Evolutionary conservation across 2,113 vertebrate genomes (phyloP).

Genomic region (Scytalopus superciliaris): DNA sequence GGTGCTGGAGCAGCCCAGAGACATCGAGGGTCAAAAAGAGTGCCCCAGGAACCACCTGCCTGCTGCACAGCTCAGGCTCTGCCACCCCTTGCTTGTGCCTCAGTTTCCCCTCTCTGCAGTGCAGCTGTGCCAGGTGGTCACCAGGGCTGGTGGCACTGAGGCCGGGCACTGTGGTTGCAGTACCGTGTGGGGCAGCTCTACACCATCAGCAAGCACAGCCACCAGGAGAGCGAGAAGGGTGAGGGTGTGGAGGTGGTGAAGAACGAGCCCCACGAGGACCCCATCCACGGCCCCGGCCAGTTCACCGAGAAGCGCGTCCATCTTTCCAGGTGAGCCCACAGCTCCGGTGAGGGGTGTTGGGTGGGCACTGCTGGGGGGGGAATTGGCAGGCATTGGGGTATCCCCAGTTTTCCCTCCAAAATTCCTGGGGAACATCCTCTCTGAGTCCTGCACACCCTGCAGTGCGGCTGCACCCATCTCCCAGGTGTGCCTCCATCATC

Average conservation of each 20-base stretch:
- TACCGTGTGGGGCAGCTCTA: constrained; percentile 91
- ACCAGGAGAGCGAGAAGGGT: constrained; percentile 87
- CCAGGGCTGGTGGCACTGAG: not conserved
- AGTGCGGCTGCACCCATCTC: not conserved
- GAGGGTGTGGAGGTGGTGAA: constrained; percentile 89
- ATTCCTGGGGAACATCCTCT: not conserved
- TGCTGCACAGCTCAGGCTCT: rapidly evolving
- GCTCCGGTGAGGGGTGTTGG: rapidly evolving
- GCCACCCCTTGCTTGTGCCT: not conserved
- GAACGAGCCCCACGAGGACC: constrained; percentile 83
- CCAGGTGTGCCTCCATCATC: not conserved
- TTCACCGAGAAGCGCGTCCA: constrained; percentile 90
- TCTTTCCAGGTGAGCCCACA: constrained; percentile 82
- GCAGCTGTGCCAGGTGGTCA: not conserved
- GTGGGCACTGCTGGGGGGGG: rapidly evolving
- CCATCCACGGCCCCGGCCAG: constrained; percentile 82
- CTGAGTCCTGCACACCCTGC: not conserved
- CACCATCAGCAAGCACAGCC: constrained; percentile 93
- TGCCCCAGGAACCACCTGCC: not conserved
- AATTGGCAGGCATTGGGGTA: rapidly evolving
- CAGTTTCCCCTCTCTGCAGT: not conserved
- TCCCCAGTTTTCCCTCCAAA: not conserved
- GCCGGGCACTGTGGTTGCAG: not conserved
- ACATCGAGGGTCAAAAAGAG: not conserved
- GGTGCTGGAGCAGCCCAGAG: not conserved